Evolutionary conservation across 2,113 vertebrate species (phyloP).

Genomic region (Mohoua ochrocephala): DNA sequence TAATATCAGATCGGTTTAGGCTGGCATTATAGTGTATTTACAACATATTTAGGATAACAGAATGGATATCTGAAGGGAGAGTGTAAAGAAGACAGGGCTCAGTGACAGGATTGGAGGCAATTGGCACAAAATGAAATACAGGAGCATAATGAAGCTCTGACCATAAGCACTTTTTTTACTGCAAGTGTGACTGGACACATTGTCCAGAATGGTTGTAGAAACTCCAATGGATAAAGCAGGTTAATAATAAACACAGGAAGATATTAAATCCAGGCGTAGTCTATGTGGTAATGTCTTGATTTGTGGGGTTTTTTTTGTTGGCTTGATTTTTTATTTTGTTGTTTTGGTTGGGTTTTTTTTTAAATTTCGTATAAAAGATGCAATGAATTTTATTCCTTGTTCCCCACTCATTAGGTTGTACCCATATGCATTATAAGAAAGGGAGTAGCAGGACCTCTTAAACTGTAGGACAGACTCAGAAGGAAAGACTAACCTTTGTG

Average conservation of each 20-base stretch:
- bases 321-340: background rate
- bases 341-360: fast-evolving
- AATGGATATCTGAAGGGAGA: background rate
- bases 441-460: background rate
- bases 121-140: background rate
- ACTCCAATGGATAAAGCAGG: background rate
- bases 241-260: background rate
- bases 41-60: background rate
- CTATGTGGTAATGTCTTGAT: background rate
- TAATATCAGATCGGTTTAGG: background rate
- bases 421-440: background rate
- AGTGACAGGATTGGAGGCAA: background rate
- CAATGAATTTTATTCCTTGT: background rate
- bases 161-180: background rate
- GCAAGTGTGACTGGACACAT: background rate
- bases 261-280: background rate
- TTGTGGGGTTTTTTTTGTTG: background rate
- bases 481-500: background rate
- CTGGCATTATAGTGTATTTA: background rate
- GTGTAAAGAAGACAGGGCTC: background rate
- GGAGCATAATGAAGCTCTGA: background rate
- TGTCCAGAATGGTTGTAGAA: background rate
- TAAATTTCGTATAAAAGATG: background rate
- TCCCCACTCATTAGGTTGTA: background rate
- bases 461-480: background rate